These are phyloP conservation scores for Drosophila tripunctata DNA, from an alignment of 2,888 invertebrate genomes.

Conservation along the genomic window DNA sequence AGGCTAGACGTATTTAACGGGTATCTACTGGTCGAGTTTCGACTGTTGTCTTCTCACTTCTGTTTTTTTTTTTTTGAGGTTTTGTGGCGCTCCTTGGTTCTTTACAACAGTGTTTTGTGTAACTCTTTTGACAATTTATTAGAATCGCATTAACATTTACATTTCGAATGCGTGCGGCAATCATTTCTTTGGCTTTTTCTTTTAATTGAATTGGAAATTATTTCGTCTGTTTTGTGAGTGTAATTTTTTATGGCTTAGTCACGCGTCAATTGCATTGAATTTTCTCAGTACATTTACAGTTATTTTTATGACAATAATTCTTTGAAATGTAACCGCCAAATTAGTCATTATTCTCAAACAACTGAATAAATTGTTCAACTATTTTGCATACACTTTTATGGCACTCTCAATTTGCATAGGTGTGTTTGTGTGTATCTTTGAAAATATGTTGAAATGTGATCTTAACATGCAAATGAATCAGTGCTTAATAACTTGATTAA, in stretches of 20 bases:
- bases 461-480: slow-evolving; percentile 9
- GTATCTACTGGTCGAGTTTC: not conserved
- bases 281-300: slow-evolving; percentile 31
- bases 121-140: slow-evolving; percentile 72
- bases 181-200: slow-evolving; percentile 22
- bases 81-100: slow-evolving; percentile 48
- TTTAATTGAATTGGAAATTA: slow-evolving; percentile 62
- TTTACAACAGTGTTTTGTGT: slow-evolving; percentile 36
- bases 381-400: slow-evolving; percentile 38
- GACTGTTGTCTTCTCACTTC: too few relatives aligned
- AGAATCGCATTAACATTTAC: slow-evolving; percentile 63
- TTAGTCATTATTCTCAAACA: slow-evolving; percentile 40
- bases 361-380: slow-evolving; percentile 28
- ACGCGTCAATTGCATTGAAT: slow-evolving; percentile 58
- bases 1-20: not conserved
- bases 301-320: slow-evolving; percentile 26
- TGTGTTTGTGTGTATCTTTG: not conserved
- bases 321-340: slow-evolving; percentile 47
- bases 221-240: slow-evolving; percentile 28
- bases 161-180: slow-evolving; percentile 52
- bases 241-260: slow-evolving; percentile 66
- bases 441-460: not conserved
- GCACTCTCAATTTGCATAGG: not conserved
- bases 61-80: not conserved
- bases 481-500: slow-evolving; percentile 18